Conservation (phyloP, 2,113 vertebrate species). For the Reinhardtius hippoglossoides region DNA sequence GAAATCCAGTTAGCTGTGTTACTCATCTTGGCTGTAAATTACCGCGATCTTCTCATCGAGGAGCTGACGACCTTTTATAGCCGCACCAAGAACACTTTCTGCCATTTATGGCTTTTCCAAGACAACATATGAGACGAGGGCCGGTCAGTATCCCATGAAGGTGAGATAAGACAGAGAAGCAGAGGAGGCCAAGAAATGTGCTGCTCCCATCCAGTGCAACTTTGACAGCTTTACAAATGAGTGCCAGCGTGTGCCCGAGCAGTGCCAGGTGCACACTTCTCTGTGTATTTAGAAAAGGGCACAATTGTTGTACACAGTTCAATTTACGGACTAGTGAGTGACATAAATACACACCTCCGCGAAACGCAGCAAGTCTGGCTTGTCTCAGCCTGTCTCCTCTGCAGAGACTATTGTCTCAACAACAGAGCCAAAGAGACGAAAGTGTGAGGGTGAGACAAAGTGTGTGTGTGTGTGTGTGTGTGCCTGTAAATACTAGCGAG, state of each 20-base stretch:
- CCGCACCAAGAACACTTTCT: slow-evolving; percentile 76
- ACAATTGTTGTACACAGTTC: slow-evolving; percentile 29
- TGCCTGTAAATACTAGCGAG: slow-evolving; percentile 47
- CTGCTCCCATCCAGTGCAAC: slow-evolving; percentile 24
- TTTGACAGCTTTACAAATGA: slow-evolving; percentile 46
- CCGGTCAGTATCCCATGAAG: slow-evolving; percentile 29
- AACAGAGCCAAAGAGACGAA: slow-evolving; percentile 39
- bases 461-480: slow-evolving; percentile 4
- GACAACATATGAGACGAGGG: slow-evolving; percentile 1
- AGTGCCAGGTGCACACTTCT: slow-evolving; percentile 50
- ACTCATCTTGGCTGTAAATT: slow-evolving; percentile 64
- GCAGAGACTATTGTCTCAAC: slow-evolving; percentile 56
- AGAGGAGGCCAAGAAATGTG: slow-evolving; percentile 42
- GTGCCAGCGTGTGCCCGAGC: slow-evolving; percentile 45
- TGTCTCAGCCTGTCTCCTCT: slow-evolving; percentile 71
- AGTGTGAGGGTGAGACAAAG: slow-evolving; percentile 41
- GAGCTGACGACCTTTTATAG: slow-evolving; percentile 79
- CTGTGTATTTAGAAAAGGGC: slow-evolving; percentile 25
- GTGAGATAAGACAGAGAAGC: slow-evolving; percentile 58
- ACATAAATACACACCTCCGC: slow-evolving; percentile 63
- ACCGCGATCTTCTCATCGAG: slow-evolving; percentile 44
- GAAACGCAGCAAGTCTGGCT: slow-evolving; percentile 56
- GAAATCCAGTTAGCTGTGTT: slow-evolving; percentile 42
- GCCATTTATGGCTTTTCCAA: slow-evolving; percentile 80
- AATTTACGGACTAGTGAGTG: slow-evolving; percentile 48